phyloP scores from a whole-genome alignment of 2,888 invertebrate genomes.

The Agrochola lychnidis region DNA sequence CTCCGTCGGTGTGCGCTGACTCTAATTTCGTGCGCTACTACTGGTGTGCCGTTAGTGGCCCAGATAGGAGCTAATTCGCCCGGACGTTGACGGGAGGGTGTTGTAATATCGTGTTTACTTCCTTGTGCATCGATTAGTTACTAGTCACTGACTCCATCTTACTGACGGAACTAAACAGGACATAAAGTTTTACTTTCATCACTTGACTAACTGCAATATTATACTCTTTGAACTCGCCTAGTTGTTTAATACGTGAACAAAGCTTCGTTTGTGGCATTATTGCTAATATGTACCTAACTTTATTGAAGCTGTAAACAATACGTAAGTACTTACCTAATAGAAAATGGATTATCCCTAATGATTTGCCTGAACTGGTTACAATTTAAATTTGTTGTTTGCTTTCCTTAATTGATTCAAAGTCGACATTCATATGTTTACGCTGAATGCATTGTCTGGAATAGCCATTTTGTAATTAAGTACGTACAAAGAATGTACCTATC shows the following conservation, averaged over 20 bases:
- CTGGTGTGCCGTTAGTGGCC: conserved; percentile 86
- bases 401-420: conserved; percentile 29
- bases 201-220: conserved; percentile 21
- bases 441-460: conserved; percentile 19
- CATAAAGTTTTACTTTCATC: conserved; percentile 30
- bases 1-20: background rate
- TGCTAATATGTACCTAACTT: conserved; percentile 11
- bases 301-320: conserved; percentile 16
- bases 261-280: background rate
- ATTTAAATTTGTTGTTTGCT: conserved; percentile 19
- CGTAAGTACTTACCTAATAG: background rate
- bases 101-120: conserved; percentile 73
- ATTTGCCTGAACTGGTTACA: conserved; percentile 4
- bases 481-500: background rate
- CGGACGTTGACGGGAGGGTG: conserved; percentile 76
- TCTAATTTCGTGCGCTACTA: conserved; percentile 78
- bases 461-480: background rate
- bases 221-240: background rate
- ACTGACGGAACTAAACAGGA: conserved; percentile 26
- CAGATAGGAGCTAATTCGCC: conserved; percentile 81
- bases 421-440: background rate
- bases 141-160: conserved; percentile 46
- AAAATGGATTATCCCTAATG: conserved; percentile 34
- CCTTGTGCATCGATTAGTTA: conserved; percentile 65
- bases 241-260: conserved; percentile 13